A percentile compares a stretch with the other conserved stretches of the same genome.
These are phyloP conservation scores for Petrosia ficiformis DNA, from an alignment of 37 sponge, comb jelly and placozoan genomes.

Conservation along the genomic window DNA sequence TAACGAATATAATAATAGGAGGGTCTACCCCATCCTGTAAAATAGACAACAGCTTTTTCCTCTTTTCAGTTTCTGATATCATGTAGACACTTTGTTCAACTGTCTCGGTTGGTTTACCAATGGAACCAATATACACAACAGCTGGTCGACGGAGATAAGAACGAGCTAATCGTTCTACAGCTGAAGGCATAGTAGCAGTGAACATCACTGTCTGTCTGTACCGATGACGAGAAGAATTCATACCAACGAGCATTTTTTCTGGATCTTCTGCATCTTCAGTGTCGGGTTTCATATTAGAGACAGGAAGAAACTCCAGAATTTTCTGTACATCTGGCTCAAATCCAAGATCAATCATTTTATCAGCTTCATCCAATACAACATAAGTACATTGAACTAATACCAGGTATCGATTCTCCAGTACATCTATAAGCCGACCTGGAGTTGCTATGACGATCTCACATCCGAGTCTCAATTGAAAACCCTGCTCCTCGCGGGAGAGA, in stretches of 20 bases:
- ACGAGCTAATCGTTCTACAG: conserved; percentile 92
- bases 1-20: conserved; percentile 98
- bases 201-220: conserved; percentile 98
- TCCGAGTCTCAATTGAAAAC: conserved; percentile 88
- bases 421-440: conserved; percentile 97
- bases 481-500: conserved; percentile 93
- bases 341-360: conserved; percentile 98
- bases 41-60: conserved; percentile 72
- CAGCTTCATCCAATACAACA: conserved; percentile 98
- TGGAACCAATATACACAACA: conserved; percentile 94
- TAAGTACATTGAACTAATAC: conserved; percentile 93
- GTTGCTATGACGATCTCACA: conserved; percentile 99
- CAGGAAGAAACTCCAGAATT: conserved; percentile 88
- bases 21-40: conserved; percentile 73
- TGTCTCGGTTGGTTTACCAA: conserved; percentile 87
- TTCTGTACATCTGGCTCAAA: conserved; percentile 99
- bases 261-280: conserved; percentile 93
- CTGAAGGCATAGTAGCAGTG: conserved; percentile 98
- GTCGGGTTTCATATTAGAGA: conserved; percentile 91
- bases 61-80: conserved; percentile 79
- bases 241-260: conserved; percentile 64
- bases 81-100: conserved; percentile 91
- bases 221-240: conserved; percentile 84
- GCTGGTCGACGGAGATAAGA: conserved; percentile 91
- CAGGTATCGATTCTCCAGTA: conserved; percentile 91